These are phyloP conservation scores for Lipotes vexillifer DNA, from an alignment of 2,113 vertebrate genomes.

Conservation along the genomic window DNA sequence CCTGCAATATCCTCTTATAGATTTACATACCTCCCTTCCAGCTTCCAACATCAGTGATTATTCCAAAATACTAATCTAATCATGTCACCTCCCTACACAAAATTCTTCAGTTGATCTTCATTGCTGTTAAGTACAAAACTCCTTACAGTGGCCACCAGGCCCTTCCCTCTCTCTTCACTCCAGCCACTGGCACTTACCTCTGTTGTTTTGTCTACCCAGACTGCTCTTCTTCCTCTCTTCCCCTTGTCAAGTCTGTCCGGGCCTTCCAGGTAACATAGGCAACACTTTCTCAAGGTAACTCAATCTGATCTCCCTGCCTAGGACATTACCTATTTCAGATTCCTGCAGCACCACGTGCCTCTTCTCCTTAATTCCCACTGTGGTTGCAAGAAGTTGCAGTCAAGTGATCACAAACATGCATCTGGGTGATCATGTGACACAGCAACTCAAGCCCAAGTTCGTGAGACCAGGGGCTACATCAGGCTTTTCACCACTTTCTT, in stretches of 20 bases:
- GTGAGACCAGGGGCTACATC: rapidly evolving
- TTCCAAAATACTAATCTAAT: background rate
- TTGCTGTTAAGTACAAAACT: background rate
- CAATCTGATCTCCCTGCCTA: background rate
- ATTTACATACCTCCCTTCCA: background rate
- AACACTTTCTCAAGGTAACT: background rate
- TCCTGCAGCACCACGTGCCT: background rate
- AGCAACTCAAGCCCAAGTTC: too few species aligned
- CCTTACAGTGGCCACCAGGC: background rate
- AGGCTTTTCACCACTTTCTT: background rate
- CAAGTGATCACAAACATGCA: background rate
- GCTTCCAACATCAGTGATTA: background rate
- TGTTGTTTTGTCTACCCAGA: background rate
- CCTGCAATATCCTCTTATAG: background rate
- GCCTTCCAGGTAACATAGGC: background rate
- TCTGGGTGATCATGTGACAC: background rate
- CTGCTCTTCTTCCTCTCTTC: background rate
- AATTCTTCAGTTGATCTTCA: background rate
- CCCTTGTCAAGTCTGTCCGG: background rate
- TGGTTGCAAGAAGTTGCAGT: background rate
- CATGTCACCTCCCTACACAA: background rate
- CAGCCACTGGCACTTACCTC: background rate
- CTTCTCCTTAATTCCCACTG: background rate
- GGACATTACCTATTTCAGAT: background rate
- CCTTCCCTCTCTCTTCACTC: background rate